These are phyloP conservation scores for Oxygymnocypris stewartii DNA, from an alignment of 2,113 vertebrate species.

Conservation along the genomic window DNA sequence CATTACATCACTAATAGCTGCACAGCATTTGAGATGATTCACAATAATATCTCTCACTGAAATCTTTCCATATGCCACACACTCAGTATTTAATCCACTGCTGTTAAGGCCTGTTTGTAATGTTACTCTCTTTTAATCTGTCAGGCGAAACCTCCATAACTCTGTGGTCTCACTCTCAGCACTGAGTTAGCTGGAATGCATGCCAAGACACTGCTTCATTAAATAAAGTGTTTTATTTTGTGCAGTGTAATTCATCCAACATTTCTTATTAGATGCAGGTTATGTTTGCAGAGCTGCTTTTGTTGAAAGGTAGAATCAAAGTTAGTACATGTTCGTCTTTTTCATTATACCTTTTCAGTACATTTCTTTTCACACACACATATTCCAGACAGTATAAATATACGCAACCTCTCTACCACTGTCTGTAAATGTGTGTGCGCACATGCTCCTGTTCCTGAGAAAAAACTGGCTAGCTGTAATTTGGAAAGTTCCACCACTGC, in stretches of 20 bases:
- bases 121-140: constrained; percentile 13
- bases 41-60: constrained; percentile 15
- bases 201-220: constrained; percentile 13
- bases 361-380: neutral
- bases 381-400: neutral
- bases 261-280: neutral
- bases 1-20: neutral
- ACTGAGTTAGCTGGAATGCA: constrained; percentile 1
- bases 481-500: neutral
- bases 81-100: neutral
- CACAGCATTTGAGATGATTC: neutral
- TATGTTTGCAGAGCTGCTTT: constrained; percentile 5
- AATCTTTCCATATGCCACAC: constrained; percentile 4
- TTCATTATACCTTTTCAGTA: neutral
- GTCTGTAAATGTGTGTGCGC: neutral
- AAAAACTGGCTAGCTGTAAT: neutral
- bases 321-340: neutral
- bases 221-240: constrained; percentile 31
- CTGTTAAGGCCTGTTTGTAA: neutral
- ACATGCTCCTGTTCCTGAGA: neutral
- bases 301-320: neutral
- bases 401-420: neutral
- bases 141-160: neutral
- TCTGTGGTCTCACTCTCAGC: neutral
- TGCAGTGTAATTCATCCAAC: neutral